These are phyloP conservation scores for Drosophila pachea DNA, from an alignment of 1,140 invertebrate species.

Conservation along the genomic window DNA sequence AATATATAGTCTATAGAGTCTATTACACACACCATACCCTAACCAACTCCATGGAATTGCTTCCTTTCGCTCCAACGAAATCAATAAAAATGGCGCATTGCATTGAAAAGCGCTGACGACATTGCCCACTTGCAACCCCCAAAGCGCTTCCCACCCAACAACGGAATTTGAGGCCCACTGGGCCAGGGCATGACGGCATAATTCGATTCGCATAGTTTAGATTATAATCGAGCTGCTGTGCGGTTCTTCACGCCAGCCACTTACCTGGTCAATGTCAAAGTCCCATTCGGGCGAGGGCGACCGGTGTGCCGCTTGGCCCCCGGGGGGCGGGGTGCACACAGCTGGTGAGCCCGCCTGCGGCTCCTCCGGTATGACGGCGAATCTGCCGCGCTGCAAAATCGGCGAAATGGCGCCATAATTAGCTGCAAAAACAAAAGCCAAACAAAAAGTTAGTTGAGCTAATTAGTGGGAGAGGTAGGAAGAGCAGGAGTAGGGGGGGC, in stretches of 20 bases:
- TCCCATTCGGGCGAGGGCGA: conserved; percentile 78
- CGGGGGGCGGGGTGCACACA: conserved; percentile 59
- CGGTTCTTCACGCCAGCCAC: conserved; percentile 13
- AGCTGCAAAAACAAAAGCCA: conserved; percentile 43
- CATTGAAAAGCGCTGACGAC: conserved; percentile 50
- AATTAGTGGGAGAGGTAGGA: not conserved
- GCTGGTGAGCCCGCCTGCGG: conserved; percentile 75
- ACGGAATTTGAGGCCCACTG: not conserved
- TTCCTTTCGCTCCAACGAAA: conserved; percentile 38
- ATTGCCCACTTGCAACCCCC: conserved; percentile 16
- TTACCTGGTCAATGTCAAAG: conserved; percentile 78
- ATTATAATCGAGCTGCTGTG: not conserved
- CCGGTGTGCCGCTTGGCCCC: conserved; percentile 46
- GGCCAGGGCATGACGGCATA: conserved; percentile 25
- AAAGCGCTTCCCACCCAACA: not conserved
- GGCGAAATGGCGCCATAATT: conserved; percentile 79
- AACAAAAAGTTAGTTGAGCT: conserved; percentile 3
- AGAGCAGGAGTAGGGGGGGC: not conserved
- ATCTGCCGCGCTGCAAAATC: conserved; percentile 76
- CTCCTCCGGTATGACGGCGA: conserved; percentile 79
- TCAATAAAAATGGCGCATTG: conserved; percentile 73
- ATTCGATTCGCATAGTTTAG: conserved; percentile 13
- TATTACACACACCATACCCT: conserved; percentile 11
- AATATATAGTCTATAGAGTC: not conserved
- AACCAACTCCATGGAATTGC: conserved; percentile 33